These are phyloP conservation scores for Fundulus diaphanus DNA, from an alignment of 2,797 vertebrate genomes.

Conservation along the genomic window DNA sequence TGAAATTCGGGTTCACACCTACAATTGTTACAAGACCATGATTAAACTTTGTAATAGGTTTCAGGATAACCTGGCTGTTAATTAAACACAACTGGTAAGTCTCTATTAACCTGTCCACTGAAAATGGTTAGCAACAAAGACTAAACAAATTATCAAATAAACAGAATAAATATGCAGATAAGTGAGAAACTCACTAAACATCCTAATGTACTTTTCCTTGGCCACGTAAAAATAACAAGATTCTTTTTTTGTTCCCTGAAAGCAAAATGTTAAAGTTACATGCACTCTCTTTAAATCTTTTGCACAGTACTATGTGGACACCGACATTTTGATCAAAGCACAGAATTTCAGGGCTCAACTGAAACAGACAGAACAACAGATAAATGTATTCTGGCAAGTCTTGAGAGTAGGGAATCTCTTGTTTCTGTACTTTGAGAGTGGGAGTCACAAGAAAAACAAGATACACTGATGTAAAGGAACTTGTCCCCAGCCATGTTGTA, in stretches of 20 bases:
- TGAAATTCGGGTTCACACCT: too few species aligned
- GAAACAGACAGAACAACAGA: background rate
- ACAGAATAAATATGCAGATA: background rate
- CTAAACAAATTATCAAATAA: background rate
- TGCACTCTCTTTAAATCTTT: background rate
- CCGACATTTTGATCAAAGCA: background rate
- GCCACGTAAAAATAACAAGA: background rate
- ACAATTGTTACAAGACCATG: too few species aligned
- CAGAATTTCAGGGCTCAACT: background rate
- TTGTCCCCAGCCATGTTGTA: background rate
- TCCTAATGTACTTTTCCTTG: background rate
- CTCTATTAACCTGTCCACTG: background rate
- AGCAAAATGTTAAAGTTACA: background rate
- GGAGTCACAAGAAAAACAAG: background rate
- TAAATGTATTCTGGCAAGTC: background rate
- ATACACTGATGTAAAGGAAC: background rate
- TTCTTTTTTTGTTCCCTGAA: background rate
- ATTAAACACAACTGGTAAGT: background rate
- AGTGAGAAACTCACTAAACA: background rate
- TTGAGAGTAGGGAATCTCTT: background rate
- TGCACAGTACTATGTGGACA: too few species aligned
- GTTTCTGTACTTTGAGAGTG: background rate
- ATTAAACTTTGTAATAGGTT: background rate
- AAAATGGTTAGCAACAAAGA: background rate
- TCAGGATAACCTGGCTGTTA: background rate